Evolutionary conservation across 2,797 vertebrate species (phyloP).

Genomic region (Naso thynnoides): DNA sequence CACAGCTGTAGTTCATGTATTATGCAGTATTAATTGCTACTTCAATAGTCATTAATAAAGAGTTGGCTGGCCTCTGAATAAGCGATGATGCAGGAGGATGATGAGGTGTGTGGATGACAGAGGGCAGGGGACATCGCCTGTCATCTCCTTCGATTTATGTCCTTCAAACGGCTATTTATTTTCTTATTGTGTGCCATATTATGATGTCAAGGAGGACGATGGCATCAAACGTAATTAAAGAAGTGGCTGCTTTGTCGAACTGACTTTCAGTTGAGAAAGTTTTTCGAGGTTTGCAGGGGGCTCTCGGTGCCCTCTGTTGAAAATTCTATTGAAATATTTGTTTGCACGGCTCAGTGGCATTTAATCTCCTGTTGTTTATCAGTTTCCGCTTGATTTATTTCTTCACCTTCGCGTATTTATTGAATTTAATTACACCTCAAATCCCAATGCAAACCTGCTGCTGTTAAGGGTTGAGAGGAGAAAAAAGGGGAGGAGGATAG

Average conservation of each 20-base stretch:
- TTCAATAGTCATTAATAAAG: slow-evolving; percentile 87
- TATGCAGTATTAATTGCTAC: slow-evolving; percentile 88
- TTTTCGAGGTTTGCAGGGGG: slow-evolving; percentile 60
- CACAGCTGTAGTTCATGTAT: slow-evolving; percentile 87
- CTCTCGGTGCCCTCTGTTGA: slow-evolving; percentile 75
- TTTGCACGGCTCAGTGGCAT: slow-evolving; percentile 88
- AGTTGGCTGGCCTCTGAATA: slow-evolving; percentile 73
- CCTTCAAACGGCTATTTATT: slow-evolving; percentile 75
- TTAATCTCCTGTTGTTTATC: slow-evolving; percentile 90
- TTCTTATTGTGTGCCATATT: slow-evolving; percentile 56
- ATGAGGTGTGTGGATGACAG: slow-evolving; percentile 62
- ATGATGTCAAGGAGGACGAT: slow-evolving; percentile 66
- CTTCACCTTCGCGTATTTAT: slow-evolving; percentile 89
- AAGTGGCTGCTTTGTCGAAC: slow-evolving; percentile 38
- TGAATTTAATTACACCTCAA: slow-evolving; percentile 89
- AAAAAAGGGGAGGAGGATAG: slow-evolving; percentile 53
- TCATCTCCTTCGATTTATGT: slow-evolving; percentile 58
- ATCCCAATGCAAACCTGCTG: slow-evolving; percentile 80
- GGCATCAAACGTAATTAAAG: slow-evolving; percentile 54
- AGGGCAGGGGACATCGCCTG: slow-evolving; percentile 54
- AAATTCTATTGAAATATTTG: slow-evolving; percentile 88
- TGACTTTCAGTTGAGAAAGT: slow-evolving; percentile 70
- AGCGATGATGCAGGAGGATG: slow-evolving; percentile 64
- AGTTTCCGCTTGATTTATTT: slow-evolving; percentile 89
- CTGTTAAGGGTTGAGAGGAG: slow-evolving; percentile 68